Evolutionary conservation across 2,113 vertebrate genomes (phyloP).

Genomic region (Hyaena hyaena): DNA sequence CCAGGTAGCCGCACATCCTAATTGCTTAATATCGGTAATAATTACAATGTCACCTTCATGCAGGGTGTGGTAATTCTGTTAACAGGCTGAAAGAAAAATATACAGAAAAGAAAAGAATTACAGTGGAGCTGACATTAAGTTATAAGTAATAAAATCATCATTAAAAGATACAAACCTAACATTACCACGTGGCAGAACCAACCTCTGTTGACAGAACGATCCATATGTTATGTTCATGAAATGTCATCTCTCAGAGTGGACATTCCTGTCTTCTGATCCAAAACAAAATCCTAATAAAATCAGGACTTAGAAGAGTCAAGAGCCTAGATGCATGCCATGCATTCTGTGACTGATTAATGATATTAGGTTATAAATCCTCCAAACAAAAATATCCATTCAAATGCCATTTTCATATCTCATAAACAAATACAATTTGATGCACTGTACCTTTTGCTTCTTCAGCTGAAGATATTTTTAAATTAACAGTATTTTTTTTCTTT

Average conservation of each 20-base stretch:
- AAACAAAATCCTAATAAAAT: conserved; percentile 31
- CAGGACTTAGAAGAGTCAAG: not conserved
- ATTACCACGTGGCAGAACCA: not conserved
- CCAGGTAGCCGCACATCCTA: not conserved
- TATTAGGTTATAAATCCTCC: not conserved
- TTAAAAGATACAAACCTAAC: not conserved
- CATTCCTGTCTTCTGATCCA: not conserved
- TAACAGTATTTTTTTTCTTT: not conserved
- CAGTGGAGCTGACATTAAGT: not conserved
- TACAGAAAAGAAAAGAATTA: not conserved
- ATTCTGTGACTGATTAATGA: not conserved
- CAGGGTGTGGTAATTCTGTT: not conserved
- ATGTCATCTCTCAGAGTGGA: not conserved
- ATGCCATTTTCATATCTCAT: not conserved
- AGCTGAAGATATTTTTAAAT: not conserved
- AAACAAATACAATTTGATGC: not conserved
- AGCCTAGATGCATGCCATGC: not conserved
- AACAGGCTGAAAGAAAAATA: not conserved
- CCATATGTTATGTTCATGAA: not conserved
- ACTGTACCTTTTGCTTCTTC: not conserved
- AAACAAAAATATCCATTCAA: not conserved
- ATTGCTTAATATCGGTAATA: not conserved
- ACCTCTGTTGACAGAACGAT: not conserved
- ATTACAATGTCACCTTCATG: conserved; percentile 33
- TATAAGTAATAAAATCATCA: not conserved